A percentile compares a stretch with the other conserved stretches of the same genome.
Evolutionary conservation across 2,888 invertebrate species (phyloP).

Genomic region (Eupithecia dodoneata): DNA sequence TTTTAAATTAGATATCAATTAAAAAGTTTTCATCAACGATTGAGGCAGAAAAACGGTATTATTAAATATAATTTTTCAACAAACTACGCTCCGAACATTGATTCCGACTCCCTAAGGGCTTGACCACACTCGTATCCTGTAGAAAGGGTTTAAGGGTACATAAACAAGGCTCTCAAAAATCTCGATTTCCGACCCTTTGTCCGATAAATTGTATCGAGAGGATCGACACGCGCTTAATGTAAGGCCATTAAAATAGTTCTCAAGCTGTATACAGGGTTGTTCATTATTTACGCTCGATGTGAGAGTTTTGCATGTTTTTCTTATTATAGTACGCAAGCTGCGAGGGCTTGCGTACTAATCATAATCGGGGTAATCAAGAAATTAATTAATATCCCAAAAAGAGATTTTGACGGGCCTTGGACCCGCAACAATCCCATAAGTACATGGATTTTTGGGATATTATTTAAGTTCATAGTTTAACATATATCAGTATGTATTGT

Average conservation of each 20-base stretch:
- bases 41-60: too few relatives aligned
- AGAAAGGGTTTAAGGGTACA: constrained; percentile 5
- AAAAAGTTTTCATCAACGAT: too few relatives aligned
- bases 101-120: neutral
- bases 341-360: too few relatives aligned
- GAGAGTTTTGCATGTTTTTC: neutral
- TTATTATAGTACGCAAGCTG: too few relatives aligned
- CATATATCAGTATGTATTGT: too few relatives aligned
- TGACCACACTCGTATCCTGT: constrained; percentile 7
- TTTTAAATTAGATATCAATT: too few relatives aligned
- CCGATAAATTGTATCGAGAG: constrained; percentile 32
- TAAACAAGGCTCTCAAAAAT: constrained; percentile 33
- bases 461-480: too few relatives aligned
- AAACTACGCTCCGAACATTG: neutral
- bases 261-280: neutral
- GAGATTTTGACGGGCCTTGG: too few relatives aligned
- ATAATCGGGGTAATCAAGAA: too few relatives aligned
- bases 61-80: neutral
- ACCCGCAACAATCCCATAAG: too few relatives aligned
- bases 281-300: neutral
- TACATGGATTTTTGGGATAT: too few relatives aligned
- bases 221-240: constrained; percentile 29
- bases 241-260: constrained; percentile 13
- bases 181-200: constrained; percentile 24
- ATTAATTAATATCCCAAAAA: too few relatives aligned